Evolutionary conservation across 2,113 vertebrate genomes (phyloP), one percentile per base, ranked within the genome.

Genomic region (Boulengeromyrus knoepffleri): DNA sequence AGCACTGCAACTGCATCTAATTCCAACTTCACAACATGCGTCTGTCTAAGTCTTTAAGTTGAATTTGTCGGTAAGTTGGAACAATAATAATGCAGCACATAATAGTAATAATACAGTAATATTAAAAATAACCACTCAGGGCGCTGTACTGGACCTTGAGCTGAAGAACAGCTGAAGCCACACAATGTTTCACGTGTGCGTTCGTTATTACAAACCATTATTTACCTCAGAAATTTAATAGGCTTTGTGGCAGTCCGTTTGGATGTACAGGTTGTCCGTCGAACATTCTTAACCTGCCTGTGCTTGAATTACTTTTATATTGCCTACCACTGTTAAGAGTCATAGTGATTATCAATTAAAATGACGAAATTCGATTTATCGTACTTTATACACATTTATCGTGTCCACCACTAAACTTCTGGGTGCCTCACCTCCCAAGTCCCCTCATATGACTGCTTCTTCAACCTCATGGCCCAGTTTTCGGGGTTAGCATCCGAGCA

Each of bases 401-500:
- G 21, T 8, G 21, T 24, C 45, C 42, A 24, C 45, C 39, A n/a
- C 21, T 85, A 45, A 47, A 47, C 36, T 1, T 46, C 19, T 13
- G 27, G 56, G 53, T 24, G 3, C 17, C 89, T 97, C 94, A 99
- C 99, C 98, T 99, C 99, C 99, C 99, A 99, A 2, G 95, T 96
- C 91, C 99, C 98, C 92, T 99, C 98, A 0, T 98, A 99, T 0
- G 97, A 98, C 94, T 99, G 98, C 94, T 99, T 99, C 95, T 99
- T 99, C 93, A 99, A 97, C 87, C 95, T 96, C 89, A 99, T 95
- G 94, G 97, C 97, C 99, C 99, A 99, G 96, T 98, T 98, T 93
- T 99, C 98, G 0, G 97, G 96, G 49, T 96, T 97, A 91, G 97
- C 97, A 93, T 99, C 99, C 90, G 97, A 98, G 46, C 98, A 99